Percentiles rank a stretch among this genome's conserved stretches.
These are phyloP conservation scores for Gambusia affinis DNA, from an alignment of 2,113 vertebrate genomes.

Conservation along the genomic window DNA sequence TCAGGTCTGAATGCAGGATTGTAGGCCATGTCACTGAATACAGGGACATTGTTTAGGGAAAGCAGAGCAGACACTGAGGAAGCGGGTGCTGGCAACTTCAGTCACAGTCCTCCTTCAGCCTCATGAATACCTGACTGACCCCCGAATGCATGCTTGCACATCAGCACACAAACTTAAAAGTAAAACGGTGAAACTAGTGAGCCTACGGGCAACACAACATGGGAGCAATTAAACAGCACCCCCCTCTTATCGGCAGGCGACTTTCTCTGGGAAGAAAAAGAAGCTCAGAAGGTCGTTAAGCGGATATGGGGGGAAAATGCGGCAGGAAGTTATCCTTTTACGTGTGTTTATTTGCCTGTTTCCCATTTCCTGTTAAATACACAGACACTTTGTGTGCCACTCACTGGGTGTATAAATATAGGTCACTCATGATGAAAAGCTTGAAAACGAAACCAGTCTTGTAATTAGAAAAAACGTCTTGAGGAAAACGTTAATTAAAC, in stretches of 20 bases:
- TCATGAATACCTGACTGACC: conserved; percentile 28
- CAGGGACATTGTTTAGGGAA: conserved; percentile 48
- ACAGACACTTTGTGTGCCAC: conserved; percentile 29
- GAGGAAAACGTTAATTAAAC: conserved; percentile 21
- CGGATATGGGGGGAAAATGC: conserved; percentile 13
- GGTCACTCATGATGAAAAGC: conserved; percentile 35
- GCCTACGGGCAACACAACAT: conserved; percentile 51
- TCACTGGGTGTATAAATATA: conserved; percentile 24
- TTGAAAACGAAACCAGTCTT: not conserved
- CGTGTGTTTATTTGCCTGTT: conserved; percentile 61
- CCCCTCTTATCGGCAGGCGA: conserved; percentile 52
- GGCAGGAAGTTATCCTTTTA: conserved; percentile 61
- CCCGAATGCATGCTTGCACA: conserved; percentile 33
- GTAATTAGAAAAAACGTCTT: conserved; percentile 30
- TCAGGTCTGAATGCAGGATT: conserved; percentile 42
- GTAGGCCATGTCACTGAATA: conserved; percentile 50
- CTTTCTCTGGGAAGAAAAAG: conserved; percentile 45
- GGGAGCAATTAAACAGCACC: conserved; percentile 64
- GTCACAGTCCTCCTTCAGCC: conserved; percentile 8
- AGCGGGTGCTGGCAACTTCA: conserved; percentile 44
- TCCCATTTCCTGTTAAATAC: conserved; percentile 66
- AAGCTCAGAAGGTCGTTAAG: conserved; percentile 11
- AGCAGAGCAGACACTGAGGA: conserved; percentile 57
- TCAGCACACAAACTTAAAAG: conserved; percentile 15
- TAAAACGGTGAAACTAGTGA: not conserved